Conservation (phyloP, 2,888 invertebrate genomes). For the Hirudinaria manillensis region DNA sequence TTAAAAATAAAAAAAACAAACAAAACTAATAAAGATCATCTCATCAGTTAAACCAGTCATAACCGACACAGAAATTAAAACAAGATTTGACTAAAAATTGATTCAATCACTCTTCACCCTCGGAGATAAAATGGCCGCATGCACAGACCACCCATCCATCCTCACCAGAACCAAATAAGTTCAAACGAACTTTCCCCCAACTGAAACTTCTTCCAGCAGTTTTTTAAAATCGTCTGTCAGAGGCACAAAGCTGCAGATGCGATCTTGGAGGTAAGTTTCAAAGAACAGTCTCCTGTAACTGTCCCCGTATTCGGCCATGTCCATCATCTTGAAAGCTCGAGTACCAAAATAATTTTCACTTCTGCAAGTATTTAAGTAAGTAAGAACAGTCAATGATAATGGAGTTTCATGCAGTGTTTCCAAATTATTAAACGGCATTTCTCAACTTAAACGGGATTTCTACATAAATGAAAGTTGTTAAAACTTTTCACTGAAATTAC, state of each 20-base stretch:
- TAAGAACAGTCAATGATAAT: too few relatives aligned
- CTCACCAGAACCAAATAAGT: too few relatives aligned
- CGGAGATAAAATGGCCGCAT: too few relatives aligned
- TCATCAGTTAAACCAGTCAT: neutral
- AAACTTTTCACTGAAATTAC: too few relatives aligned
- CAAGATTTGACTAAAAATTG: neutral
- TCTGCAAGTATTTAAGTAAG: neutral
- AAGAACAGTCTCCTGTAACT: slow-evolving; percentile 23
- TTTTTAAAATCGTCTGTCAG: neutral
- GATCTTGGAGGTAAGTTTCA: neutral
- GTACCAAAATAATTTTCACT: slow-evolving; percentile 1
- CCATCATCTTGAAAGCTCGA: neutral
- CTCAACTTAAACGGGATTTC: too few relatives aligned
- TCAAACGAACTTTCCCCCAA: slow-evolving; percentile 18
- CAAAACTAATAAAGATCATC: neutral
- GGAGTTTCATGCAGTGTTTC: too few relatives aligned
- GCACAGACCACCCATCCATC: too few relatives aligned
- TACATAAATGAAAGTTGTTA: too few relatives aligned
- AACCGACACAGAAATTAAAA: neutral
- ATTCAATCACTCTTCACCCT: too few relatives aligned
- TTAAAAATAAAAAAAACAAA: neutral
- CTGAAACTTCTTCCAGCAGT: neutral
- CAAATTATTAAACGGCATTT: too few relatives aligned
- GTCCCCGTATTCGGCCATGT: slow-evolving; percentile 2
- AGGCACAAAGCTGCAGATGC: slow-evolving; percentile 5